Evolutionary conservation across 1,140 invertebrate genomes (phyloP), one percentile per base, ranked within the genome.

Genomic region (Neotoxoptera formosana): DNA sequence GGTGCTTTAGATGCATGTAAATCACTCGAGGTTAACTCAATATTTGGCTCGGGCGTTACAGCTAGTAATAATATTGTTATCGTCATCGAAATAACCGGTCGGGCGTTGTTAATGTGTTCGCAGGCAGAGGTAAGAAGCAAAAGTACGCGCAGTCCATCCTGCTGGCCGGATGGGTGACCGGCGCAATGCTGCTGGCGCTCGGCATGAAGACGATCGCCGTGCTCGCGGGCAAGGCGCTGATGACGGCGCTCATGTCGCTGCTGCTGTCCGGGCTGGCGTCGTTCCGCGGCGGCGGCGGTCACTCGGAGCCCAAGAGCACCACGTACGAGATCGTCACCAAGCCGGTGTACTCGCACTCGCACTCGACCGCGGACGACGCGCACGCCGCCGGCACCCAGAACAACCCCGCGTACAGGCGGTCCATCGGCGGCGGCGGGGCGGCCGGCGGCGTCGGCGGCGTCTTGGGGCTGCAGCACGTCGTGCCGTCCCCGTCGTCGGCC

Each of bases 301-400:
- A 94, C 17, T 81, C 90, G 30, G 93, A 94, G 23, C 93, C 91
- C 1, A 97, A 97, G 94, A 97, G 97, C 41, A 97, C 97, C 1
- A 98, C 97, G 0, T 98, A 98, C 94, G 97, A 98, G 95, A 97
- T 98, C 89, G 96, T 98, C 56, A 97, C 97, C 90, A 98, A 98
- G 94, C 97, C 97, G 0, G 96, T 98, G 0, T 97, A 98, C 94
- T 96, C 96, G 0, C 96, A 96, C 86, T 96, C 96, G 0, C 97
- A 97, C 94, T 96, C 96, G 3, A 97, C 56, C 36, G 89, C 89
- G 56, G 97, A 97, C 23, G 96, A 96, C 0, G 97, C 97, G 91
- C 96, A 96, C 23, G 95, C 93, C 21, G 90, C 94, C 86, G 93
- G 67, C 45, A 36, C 87, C 2, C 93, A 94, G 48, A 93, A 94